These are phyloP conservation scores for Cryptoleucopteryx plumbea DNA, from an alignment of 2,113 vertebrate genomes.

Conservation along the genomic window DNA sequence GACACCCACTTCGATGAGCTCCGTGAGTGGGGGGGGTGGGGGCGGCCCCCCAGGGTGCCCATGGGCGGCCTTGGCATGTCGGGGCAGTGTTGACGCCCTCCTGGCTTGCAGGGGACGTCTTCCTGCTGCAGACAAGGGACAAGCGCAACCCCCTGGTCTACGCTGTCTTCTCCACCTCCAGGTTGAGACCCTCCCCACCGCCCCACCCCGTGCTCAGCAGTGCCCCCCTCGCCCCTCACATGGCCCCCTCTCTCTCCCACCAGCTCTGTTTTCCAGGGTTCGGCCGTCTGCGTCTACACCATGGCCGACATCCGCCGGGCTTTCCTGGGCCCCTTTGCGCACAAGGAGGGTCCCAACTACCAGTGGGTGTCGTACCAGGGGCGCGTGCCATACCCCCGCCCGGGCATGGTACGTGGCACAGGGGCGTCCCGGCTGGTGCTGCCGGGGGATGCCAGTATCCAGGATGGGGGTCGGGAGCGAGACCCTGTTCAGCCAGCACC, in stretches of 20 bases:
- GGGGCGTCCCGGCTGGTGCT: rapidly evolving
- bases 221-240: not conserved
- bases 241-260: not conserved
- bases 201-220: rapidly evolving
- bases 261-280: constrained; percentile 93
- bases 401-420: constrained; percentile 86
- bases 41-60: not conserved
- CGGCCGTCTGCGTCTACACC: constrained; percentile 91
- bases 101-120: constrained; percentile 83
- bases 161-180: constrained; percentile 90
- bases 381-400: constrained; percentile 94
- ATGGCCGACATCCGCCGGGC: constrained; percentile 96
- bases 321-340: constrained; percentile 96
- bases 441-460: not conserved
- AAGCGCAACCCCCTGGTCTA: constrained; percentile 92
- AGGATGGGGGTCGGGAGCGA: not conserved
- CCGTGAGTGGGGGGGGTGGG: constrained; percentile 77
- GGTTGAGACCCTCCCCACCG: constrained; percentile 63
- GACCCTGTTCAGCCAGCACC: not conserved
- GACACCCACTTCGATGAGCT: constrained; percentile 94
- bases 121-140: constrained; percentile 89
- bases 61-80: rapidly evolving
- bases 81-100: not conserved
- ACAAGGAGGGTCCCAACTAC: constrained; percentile 96
- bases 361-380: constrained; percentile 97